Evolutionary conservation across 2,888 invertebrate genomes (phyloP), one percentile per base, ranked within the genome.

Genomic region (Pheosia gnoma): DNA sequence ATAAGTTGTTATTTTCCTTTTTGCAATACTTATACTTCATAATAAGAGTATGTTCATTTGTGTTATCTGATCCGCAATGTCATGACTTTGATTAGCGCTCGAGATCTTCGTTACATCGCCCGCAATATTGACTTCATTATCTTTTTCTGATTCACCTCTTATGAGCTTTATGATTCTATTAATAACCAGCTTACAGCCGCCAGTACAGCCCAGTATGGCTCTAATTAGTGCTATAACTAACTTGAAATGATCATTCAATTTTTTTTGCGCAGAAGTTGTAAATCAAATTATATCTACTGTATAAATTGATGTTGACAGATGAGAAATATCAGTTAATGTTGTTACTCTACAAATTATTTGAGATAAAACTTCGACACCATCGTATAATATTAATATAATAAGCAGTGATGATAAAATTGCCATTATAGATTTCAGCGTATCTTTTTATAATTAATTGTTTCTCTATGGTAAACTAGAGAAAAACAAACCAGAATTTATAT

Each of bases 81-180:
- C 90, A 89, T 89, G 88, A 83, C 81, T 85, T 83, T 84, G 82
- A 89, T 89, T 86, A 87, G 86, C 83, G 79, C 72, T 79, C 76
- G 72, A 82, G 83, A 81, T 82, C 77, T 82, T 86, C 78, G 81
- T 85, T 85, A 87, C 83, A 83, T 77, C 81, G 78, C 77, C 83
- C 83, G 85, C 84, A 89, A 89, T 88, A 80, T 80, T 71, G 69
- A 82, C 60, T 60, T 11, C 61, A 68, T 85, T 85, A 84, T 85
- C 87, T 83, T 85, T 81, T 86, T 81, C 72, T 82, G 78, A 79
- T 77, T 77, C 75, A 73, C 80, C 78, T 78, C 76, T 75, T 68
- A 61, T 67, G 56, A 62, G 61, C 41, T 43, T 45, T 59, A 68
- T 63, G 66, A 62, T 66, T 73, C 64, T 65, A 66, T 65, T 64